Evolutionary conservation across 2,113 vertebrate species (phyloP).

Genomic region (Myiozetetes cayanensis): DNA sequence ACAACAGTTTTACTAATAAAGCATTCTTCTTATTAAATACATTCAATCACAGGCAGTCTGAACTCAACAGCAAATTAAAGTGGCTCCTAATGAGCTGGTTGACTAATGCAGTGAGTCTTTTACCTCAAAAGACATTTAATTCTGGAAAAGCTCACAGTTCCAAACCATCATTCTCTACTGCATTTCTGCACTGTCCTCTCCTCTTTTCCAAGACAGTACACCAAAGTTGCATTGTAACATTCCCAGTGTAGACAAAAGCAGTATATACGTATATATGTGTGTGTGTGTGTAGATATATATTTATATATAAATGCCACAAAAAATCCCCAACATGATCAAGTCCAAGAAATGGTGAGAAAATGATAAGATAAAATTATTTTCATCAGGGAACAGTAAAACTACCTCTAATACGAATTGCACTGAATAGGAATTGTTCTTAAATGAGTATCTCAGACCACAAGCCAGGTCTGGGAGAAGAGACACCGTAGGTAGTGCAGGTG

Average conservation of each 20-base stretch:
- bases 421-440: background rate
- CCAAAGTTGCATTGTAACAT: background rate
- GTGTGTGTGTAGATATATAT: background rate
- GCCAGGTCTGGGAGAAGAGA: background rate
- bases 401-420: background rate
- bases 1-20: conserved; percentile 15
- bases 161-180: background rate
- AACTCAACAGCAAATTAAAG: background rate
- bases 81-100: background rate
- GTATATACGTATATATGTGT: background rate
- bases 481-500: background rate
- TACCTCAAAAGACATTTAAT: background rate
- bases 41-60: conserved; percentile 9
- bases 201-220: background rate
- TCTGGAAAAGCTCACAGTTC: background rate
- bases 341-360: background rate
- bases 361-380: background rate
- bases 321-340: background rate
- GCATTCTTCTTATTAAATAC: conserved; percentile 4
- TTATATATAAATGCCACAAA: background rate
- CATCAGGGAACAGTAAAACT: background rate
- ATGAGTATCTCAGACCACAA: background rate
- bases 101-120: background rate
- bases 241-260: background rate
- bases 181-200: background rate